Evolutionary conservation across 2,888 invertebrate species (phyloP), one percentile per base, ranked within the genome.

Genomic region (Archaeoteleia sp.): DNA sequence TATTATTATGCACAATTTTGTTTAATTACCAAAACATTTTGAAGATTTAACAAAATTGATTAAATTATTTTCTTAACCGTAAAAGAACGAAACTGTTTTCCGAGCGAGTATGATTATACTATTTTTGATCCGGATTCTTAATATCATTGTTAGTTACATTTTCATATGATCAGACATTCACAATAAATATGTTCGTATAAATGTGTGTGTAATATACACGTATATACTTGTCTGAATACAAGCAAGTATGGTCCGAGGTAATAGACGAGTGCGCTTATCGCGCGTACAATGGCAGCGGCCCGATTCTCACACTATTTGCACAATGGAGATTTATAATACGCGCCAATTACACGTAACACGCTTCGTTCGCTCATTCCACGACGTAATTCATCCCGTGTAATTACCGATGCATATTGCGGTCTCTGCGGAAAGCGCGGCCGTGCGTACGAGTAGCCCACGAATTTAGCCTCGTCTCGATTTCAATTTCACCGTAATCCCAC

Each of bases 321-420:
- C 79, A 77, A 77, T 77, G 75, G 74, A 76, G 77, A 79, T 81
- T 80, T 80, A 82, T 80, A 80, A 81, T 80, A 72, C 73, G 74
- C 78, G 76, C 77, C 80, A 81, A 81, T 82, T 81, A 80, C 80
- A 77, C 77, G 78, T 80, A 80, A 81, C 81, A 78, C 75, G 79
- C 54, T 48, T 65, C 53, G 74, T 74, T 77, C 77, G 79, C 76
- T 79, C 80, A 79, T 81, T 80, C 76, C 75, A 72, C 77, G 75
- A 73, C 75, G 77, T 80, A 77, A 80, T 79, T 80, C 79, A 80
- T 80, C 76, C 75, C 65, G 74, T 73, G 77, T 80, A 80, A 80
- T 80, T 78, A 78, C 78, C 79, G 76, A 80, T 80, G 80, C 78
- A 80, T 77, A 80, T 78, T 76, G 78, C 76, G 76, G 73, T 75